These are phyloP conservation scores for Dicycla oo DNA, from an alignment of 2,888 invertebrate genomes.

Conservation along the genomic window DNA sequence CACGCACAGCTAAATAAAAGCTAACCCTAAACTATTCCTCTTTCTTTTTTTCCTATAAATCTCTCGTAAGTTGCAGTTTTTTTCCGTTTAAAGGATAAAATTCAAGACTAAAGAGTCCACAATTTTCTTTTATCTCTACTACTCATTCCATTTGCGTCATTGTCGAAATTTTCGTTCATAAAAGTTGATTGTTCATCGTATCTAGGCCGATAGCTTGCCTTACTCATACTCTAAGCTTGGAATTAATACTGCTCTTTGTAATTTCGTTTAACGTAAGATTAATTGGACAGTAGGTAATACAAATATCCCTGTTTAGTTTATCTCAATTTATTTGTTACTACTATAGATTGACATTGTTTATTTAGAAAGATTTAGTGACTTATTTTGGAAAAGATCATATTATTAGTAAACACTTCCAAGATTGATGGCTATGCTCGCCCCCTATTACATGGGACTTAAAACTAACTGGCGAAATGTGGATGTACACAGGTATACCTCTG, in stretches of 20 bases:
- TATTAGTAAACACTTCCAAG: not conserved
- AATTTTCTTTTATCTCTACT: not conserved
- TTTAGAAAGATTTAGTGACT: not conserved
- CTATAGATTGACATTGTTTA: not conserved
- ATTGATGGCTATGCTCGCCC: too few species aligned
- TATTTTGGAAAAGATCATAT: not conserved
- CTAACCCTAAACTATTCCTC: not conserved
- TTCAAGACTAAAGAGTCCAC: not conserved
- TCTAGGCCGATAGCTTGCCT: not conserved
- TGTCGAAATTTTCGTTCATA: not conserved
- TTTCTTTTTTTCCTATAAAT: not conserved
- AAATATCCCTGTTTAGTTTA: constrained; percentile 38
- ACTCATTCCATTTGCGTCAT: not conserved
- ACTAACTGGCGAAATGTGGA: too few species aligned
- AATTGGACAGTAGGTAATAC: constrained; percentile 38
- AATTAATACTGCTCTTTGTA: constrained; percentile 49
- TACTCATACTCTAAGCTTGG: constrained; percentile 20
- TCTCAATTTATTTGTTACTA: constrained; percentile 30
- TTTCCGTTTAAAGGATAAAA: not conserved
- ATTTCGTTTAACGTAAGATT: constrained; percentile 52
- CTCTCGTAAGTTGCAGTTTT: not conserved
- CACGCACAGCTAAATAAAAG: not conserved
- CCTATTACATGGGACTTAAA: too few species aligned
- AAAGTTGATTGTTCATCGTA: not conserved
- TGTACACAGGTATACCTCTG: too few species aligned